Evolutionary conservation across 2,888 invertebrate genomes (phyloP).

Genomic region (Microdon myrmicae): DNA sequence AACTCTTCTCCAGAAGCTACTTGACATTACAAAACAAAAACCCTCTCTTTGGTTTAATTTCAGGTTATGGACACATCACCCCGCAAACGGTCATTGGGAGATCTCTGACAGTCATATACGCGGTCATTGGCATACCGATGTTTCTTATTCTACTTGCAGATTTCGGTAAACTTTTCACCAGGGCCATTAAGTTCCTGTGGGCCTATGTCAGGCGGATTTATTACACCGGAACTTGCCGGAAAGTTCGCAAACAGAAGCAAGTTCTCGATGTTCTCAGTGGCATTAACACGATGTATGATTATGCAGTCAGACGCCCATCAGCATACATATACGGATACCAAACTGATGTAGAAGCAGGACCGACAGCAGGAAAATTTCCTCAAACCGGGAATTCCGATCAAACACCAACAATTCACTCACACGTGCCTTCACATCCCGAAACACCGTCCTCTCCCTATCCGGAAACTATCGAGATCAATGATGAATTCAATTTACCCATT

Average conservation of each 20-base stretch:
- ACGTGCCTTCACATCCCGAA: slow-evolving; percentile 65
- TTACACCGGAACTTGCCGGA: slow-evolving; percentile 85
- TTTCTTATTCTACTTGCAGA: slow-evolving; percentile 94
- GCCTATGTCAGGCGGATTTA: slow-evolving; percentile 84
- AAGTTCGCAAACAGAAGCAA: slow-evolving; percentile 79
- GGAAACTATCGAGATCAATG: slow-evolving; percentile 82
- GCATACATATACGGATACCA: slow-evolving; percentile 69
- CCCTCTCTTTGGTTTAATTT: slow-evolving; percentile 56
- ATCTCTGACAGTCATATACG: slow-evolving; percentile 90
- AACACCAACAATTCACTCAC: slow-evolving; percentile 61
- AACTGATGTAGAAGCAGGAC: slow-evolving; percentile 65
- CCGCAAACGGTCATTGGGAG: slow-evolving; percentile 89
- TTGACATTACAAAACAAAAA: not conserved
- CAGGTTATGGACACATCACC: slow-evolving; percentile 97
- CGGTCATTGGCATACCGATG: slow-evolving; percentile 94
- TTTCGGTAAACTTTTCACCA: slow-evolving; percentile 92
- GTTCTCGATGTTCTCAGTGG: slow-evolving; percentile 88
- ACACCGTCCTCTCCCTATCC: slow-evolving; percentile 82
- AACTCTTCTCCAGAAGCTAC: not conserved
- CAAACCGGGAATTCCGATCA: slow-evolving; percentile 6
- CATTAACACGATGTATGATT: slow-evolving; percentile 82
- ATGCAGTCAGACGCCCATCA: slow-evolving; percentile 80
- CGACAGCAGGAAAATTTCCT: slow-evolving; percentile 55
- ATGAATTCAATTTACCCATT: slow-evolving; percentile 94
- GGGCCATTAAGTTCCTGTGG: slow-evolving; percentile 91